phyloP scores from a whole-genome alignment of 2,888 invertebrate species.

The Yponomeuta malinellus region DNA sequence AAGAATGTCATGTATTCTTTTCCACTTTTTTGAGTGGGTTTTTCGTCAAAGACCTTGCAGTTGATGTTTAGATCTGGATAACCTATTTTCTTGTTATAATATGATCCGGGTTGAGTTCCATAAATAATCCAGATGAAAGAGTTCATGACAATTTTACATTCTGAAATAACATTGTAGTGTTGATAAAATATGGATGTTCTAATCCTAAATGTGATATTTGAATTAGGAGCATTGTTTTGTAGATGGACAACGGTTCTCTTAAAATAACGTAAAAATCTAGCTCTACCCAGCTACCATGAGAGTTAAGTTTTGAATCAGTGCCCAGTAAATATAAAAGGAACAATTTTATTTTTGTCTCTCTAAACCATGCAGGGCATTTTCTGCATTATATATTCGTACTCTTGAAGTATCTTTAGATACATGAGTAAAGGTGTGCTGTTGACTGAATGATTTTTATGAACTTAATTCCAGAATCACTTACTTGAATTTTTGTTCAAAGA shows the following conservation, averaged over 20 bases:
- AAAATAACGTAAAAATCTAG: background rate
- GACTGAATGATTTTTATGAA: too few relatives aligned
- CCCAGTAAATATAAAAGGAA: too few relatives aligned
- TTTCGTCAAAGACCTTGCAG: background rate
- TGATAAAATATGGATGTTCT: constrained; percentile 13
- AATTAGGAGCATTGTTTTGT: background rate
- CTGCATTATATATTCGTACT: too few relatives aligned
- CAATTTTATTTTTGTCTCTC: too few relatives aligned
- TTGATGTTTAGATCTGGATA: background rate
- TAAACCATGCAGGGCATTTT: too few relatives aligned
- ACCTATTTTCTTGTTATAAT: background rate
- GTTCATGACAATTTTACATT: constrained; percentile 19
- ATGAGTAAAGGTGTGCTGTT: too few relatives aligned
- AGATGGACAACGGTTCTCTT: background rate
- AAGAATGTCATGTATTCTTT: background rate
- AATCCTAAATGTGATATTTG: background rate
- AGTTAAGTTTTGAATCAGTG: too few relatives aligned
- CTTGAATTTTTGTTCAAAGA: too few relatives aligned
- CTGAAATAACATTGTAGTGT: constrained; percentile 28
- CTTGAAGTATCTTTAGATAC: too few relatives aligned
- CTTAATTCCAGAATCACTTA: too few relatives aligned
- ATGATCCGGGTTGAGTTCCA: background rate
- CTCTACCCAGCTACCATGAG: too few relatives aligned
- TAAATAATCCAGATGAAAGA: background rate
- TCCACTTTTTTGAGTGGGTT: constrained; percentile 16